phyloP scores from a whole-genome alignment of 35 echinoderm and acorn worm genomes.

The Chiridota heheva region DNA sequence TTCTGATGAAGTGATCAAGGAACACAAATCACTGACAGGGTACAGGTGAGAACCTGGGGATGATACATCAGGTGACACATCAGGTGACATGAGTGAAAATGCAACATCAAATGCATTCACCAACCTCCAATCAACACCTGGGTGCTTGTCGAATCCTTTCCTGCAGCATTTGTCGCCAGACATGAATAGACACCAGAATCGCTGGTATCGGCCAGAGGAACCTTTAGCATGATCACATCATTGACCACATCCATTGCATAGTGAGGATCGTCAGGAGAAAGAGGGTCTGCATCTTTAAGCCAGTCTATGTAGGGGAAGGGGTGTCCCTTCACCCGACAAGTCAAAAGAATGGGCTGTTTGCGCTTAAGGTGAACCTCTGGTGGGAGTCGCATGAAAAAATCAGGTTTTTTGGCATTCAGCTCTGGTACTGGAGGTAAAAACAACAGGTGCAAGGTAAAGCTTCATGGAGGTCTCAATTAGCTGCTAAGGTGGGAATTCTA shows the following conservation, averaged over 20 bases:
- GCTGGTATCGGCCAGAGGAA: neutral
- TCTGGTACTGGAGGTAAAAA: neutral
- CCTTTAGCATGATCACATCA: conserved; percentile 3
- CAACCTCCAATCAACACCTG: conserved; percentile 43
- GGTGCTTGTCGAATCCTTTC: conserved; percentile 2
- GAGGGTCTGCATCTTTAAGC: conserved; percentile 8
- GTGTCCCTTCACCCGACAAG: neutral
- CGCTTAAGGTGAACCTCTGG: neutral
- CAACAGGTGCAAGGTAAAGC: no score
- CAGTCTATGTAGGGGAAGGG: neutral
- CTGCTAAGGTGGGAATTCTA: no score
- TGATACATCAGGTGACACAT: no score
- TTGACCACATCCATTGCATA: neutral
- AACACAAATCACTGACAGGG: no score
- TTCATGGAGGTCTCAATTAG: no score
- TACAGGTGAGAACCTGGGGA: no score
- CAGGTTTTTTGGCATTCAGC: neutral
- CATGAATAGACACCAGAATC: conserved; percentile 10
- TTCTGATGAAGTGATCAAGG: no score
- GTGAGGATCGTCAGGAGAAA: neutral
- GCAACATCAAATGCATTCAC: no score
- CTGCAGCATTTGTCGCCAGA: neutral
- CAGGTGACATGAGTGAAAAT: no score
- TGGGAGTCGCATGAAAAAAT: neutral
- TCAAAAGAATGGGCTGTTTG: neutral